Percentiles rank a stretch among this genome's conserved stretches.
phyloP scores from a whole-genome alignment of 1,140 invertebrate genomes.

The Psix sp. region DNA sequence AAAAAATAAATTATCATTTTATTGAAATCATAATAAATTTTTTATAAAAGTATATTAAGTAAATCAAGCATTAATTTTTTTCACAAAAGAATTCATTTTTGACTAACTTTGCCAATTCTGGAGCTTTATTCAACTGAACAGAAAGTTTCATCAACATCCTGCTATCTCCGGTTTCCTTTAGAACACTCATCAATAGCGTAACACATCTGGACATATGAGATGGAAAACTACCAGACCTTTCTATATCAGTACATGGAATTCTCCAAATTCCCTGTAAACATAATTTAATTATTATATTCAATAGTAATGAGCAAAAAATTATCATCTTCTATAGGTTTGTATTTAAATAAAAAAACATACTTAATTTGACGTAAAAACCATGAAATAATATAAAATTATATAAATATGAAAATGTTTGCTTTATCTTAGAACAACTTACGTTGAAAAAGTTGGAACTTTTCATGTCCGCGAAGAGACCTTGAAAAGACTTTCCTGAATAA shows the following conservation, averaged over 20 bases:
- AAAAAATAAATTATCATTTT: constrained; percentile 15
- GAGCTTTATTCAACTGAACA: constrained; percentile 82
- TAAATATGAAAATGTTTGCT: too few relatives aligned
- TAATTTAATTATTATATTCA: neutral
- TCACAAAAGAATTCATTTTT: constrained; percentile 1
- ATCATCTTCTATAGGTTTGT: too few relatives aligned
- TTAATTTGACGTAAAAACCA: too few relatives aligned
- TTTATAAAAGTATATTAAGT: constrained; percentile 1
- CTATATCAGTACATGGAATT: constrained; percentile 92
- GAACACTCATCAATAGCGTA: constrained; percentile 86
- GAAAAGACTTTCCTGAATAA: constrained; percentile 80
- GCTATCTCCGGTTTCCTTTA: constrained; percentile 87
- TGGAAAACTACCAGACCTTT: constrained; percentile 93
- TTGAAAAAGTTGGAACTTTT: constrained; percentile 94
- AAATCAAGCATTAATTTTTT: constrained; percentile 13
- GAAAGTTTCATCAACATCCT: constrained; percentile 88
- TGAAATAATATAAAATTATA: constrained; percentile 2
- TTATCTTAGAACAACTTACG: constrained; percentile 74
- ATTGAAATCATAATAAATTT: constrained; percentile 2
- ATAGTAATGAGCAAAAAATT: too few relatives aligned
- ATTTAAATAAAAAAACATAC: too few relatives aligned
- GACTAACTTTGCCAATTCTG: constrained; percentile 88
- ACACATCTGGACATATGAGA: constrained; percentile 93
- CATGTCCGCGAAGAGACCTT: constrained; percentile 90
- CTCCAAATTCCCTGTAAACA: constrained; percentile 89